Conservation (phyloP, 2,113 vertebrate species). For the Gracilinanus agilis region DNA sequence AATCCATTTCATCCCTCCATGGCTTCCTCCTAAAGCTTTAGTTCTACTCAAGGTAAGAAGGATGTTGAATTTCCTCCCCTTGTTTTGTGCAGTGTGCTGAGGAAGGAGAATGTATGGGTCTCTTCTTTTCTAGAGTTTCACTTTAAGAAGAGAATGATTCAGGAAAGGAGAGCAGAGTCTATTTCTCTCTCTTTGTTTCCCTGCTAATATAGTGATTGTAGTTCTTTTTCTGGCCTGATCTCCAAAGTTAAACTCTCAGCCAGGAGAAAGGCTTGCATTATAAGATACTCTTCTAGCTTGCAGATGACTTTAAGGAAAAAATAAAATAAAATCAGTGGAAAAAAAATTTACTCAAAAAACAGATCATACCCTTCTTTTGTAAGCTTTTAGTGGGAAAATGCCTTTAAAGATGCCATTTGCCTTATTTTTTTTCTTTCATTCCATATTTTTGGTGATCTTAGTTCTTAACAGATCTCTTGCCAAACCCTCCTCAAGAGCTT, state of each 20-base stretch:
- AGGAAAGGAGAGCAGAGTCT: background rate
- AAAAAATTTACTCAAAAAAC: conserved; percentile 10
- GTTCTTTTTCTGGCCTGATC: conserved; percentile 9
- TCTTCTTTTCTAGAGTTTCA: background rate
- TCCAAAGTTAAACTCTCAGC: background rate
- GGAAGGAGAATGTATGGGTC: background rate
- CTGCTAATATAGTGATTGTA: background rate
- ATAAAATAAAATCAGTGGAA: conserved; percentile 43
- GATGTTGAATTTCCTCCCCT: accelerated
- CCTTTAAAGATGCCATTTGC: background rate
- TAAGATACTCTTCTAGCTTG: conserved; percentile 42
- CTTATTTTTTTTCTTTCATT: conserved; percentile 31
- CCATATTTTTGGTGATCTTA: background rate
- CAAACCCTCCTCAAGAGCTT: accelerated
- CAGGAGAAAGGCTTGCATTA: conserved; percentile 12
- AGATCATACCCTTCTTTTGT: conserved; percentile 41
- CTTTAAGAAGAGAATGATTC: background rate
- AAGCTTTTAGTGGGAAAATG: background rate
- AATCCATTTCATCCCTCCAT: background rate
- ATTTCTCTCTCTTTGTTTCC: conserved; percentile 10
- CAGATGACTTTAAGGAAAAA: background rate
- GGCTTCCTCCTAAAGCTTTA: background rate
- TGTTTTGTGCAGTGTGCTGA: background rate
- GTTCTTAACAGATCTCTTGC: background rate
- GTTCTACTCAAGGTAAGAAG: background rate